Percentiles rank a stretch among this genome's conserved stretches.
Evolutionary conservation across 2,888 invertebrate species (phyloP).

Genomic region (Epiblema foenella): DNA sequence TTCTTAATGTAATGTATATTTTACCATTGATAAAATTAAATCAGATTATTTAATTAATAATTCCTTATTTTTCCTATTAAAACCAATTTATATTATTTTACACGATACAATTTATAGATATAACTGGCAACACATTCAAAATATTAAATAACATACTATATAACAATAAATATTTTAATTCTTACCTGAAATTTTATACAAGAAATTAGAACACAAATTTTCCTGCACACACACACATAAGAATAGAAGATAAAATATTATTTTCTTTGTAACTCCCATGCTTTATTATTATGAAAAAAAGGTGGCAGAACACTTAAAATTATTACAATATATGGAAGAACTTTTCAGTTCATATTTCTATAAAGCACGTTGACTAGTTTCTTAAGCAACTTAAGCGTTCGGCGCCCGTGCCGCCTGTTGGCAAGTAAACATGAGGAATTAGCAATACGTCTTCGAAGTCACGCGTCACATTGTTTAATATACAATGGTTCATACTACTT

Average conservation of each 20-base stretch:
- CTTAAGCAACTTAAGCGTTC: constrained; percentile 22
- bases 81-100: too few relatives aligned
- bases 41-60: too few relatives aligned
- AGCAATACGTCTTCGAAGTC: constrained; percentile 9
- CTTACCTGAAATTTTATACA: constrained; percentile 32
- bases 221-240: constrained; percentile 11
- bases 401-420: constrained; percentile 33
- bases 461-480: constrained; percentile 9
- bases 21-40: too few relatives aligned
- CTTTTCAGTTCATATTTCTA: neutral
- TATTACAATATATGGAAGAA: neutral
- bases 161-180: too few relatives aligned
- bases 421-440: constrained; percentile 35
- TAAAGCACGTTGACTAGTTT: neutral
- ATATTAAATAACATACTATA: too few relatives aligned
- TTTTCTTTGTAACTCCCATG: neutral
- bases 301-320: neutral
- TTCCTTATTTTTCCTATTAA: too few relatives aligned
- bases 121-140: too few relatives aligned
- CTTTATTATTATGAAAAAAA: neutral
- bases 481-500: neutral
- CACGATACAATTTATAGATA: too few relatives aligned
- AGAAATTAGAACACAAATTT: constrained; percentile 18
- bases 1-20: too few relatives aligned
- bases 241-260: constrained; percentile 1